Base-by-base conservation (phyloP, 2,113 vertebrate genomes). In the Orthonyx spaldingii region DNA sequence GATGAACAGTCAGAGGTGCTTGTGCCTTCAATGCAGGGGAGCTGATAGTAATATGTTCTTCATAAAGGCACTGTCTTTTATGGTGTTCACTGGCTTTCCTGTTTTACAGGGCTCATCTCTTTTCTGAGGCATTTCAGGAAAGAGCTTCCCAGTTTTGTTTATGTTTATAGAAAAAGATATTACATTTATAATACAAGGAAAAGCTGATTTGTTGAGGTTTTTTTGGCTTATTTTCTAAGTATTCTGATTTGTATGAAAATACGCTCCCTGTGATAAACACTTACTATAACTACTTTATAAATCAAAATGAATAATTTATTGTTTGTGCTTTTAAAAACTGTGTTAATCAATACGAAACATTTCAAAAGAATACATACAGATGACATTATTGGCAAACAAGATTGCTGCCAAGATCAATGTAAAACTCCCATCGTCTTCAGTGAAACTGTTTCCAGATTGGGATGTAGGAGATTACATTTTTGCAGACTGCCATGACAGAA, bases 231-330 rank as follows among this genome's bases (percentile, higher is more conserved):
- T 93, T 93, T 94, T 87, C 33, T 57, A 61, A 83, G 63, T 52
- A 47, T 83, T 86, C 47, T 55, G 33, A 66, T 88, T 63, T 85
- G 42, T 83, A 70, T 69, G 76, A 66, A 94, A 94, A 94, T 30
- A 37, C 6, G 79, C 63, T 65, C 26, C 50, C 74, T 90, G 59
- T 4, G 13, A 87, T 72, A 96, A 93, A 91, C 50, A 44, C 27
- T 80, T 76, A 46, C 47, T 78, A 56, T 26, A 74, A 71, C 44
- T 27, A 33, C 55, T 85, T 93, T 72, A 80, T 78, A 90, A 94
- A 86, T 70, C n/a, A 91, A 94, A 94, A 95, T 78, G n/a, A 86
- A 88, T 95, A 75, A 94, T 96, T 85, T 90, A 95, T 84, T 74
- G 39, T 81, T 84, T 94, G 63, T 84, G 56, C 71, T 94, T 88